Percentiles rank a stretch among this genome's conserved stretches.
Conservation (phyloP, 2,797 vertebrate genomes). For the Smutsia temminckii region DNA sequence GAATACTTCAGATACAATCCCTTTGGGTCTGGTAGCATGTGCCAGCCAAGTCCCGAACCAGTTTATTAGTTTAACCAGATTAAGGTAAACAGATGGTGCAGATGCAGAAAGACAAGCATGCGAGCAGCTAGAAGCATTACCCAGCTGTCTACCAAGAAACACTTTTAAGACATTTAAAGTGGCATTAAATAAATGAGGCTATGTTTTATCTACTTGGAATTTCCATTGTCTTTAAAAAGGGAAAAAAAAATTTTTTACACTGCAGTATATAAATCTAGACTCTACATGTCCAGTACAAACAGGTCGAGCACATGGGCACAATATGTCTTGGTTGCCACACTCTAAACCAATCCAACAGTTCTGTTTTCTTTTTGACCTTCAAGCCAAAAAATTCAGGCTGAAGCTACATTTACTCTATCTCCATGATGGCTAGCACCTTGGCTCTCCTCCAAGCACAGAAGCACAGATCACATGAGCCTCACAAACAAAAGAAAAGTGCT, state of each 20-base stretch:
- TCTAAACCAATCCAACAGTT: neutral
- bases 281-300: constrained; percentile 73
- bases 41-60: constrained; percentile 60
- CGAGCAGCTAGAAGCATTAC: constrained; percentile 11
- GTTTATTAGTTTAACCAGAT: constrained; percentile 75
- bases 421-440: neutral
- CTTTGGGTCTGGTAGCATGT: constrained; percentile 50
- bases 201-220: constrained; percentile 28
- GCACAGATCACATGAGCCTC: neutral
- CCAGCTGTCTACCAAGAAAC: constrained; percentile 48
- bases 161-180: constrained; percentile 41
- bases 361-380: neutral
- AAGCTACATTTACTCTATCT: neutral
- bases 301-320: neutral
- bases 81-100: constrained; percentile 60
- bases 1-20: constrained; percentile 51
- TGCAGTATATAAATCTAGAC: constrained; percentile 70
- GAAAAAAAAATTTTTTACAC: constrained; percentile 66
- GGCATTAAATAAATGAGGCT: constrained; percentile 68
- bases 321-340: neutral
- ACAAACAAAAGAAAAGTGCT: neutral
- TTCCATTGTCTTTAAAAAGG: constrained; percentile 70
- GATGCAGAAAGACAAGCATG: constrained; percentile 59
- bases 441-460: neutral
- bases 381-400: neutral